Evolutionary conservation across 2,888 invertebrate genomes (phyloP), one percentile per base, ranked within the genome.

Genomic region (Rutpela maculata): DNA sequence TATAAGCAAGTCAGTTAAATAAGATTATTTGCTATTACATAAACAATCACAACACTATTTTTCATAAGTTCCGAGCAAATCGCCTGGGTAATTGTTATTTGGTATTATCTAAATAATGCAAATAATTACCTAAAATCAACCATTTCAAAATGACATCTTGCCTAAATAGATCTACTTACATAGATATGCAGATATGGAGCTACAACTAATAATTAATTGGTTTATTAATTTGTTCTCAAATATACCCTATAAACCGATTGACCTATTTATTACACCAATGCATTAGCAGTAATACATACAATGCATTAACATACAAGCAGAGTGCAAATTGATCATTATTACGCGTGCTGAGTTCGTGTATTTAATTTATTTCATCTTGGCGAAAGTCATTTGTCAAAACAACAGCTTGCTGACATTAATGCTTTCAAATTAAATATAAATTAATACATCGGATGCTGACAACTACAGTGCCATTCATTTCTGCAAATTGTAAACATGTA

Each of bases 401-500:
- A 74, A 38, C 74, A 67, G 74, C 67, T 60, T 74, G 74, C 59
- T 59, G 74, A 74, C 74, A 43, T 67, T 67, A 74, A 74, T 67
- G 65, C 57, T 26, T 59, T 67, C 74, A n/a, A 74, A 74, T 74
- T 74, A 74, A 67, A 74, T 74, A 74, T 67, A 67, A 74, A 74
- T 74, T 74, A 74, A 67, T 74, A 67, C 59, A 60, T 67, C 35
- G 65, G 57, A 50, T 73, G 73, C 43, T 56, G 73, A 57, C 65
- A 56, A 65, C 56, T 57, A 31, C 19, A 19, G 6, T 17, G 60
- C 43, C 35, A 59, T 57, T 57, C 31, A 35, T 69, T 69, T 59
- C 68, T 31, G 22, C 68, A 26, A 68, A 68, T 65, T 65, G 18
- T 65, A 65, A 65, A 43, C 65, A 43, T 65, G 65, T 65, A 65